Conservation (phyloP, 1,140 invertebrate genomes). For the Brachionus rotundiformis region DNA sequence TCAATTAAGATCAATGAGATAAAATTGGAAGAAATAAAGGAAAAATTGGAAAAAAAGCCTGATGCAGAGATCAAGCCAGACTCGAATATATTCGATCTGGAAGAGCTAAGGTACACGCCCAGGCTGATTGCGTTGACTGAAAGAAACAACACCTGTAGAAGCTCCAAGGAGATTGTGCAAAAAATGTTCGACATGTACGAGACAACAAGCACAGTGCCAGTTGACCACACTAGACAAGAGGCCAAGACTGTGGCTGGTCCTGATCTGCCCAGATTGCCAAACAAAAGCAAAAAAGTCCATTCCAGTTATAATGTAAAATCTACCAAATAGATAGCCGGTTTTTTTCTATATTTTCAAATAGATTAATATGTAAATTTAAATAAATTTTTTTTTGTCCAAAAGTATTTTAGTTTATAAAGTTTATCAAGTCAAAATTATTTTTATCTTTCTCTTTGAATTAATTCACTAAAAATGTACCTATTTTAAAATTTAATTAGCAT, state of each 20-base stretch:
- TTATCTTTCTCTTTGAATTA: no score
- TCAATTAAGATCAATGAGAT: conserved; percentile 15
- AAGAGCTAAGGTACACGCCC: conserved; percentile 27
- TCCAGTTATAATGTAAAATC: not conserved
- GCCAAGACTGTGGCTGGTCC: not conserved
- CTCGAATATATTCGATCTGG: conserved; percentile 37
- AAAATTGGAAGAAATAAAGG: not conserved
- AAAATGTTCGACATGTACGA: conserved; percentile 24
- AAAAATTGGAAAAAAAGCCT: not conserved
- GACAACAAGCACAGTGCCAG: not conserved
- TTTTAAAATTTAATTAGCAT: no score
- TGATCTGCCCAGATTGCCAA: not conserved
- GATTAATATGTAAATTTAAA: no score
- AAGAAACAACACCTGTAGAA: not conserved
- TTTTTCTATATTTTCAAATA: no score
- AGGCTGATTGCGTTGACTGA: conserved; percentile 47
- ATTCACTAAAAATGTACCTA: no score
- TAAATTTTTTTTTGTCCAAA: no score
- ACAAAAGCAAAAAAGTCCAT: not conserved
- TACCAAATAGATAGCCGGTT: not conserved
- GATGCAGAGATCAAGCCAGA: not conserved
- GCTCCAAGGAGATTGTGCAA: not conserved
- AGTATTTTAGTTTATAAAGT: no score
- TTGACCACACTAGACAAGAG: not conserved
- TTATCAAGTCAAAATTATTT: no score